Conservation (phyloP, 2,113 vertebrate species). For the Sialia sialis region DNA sequence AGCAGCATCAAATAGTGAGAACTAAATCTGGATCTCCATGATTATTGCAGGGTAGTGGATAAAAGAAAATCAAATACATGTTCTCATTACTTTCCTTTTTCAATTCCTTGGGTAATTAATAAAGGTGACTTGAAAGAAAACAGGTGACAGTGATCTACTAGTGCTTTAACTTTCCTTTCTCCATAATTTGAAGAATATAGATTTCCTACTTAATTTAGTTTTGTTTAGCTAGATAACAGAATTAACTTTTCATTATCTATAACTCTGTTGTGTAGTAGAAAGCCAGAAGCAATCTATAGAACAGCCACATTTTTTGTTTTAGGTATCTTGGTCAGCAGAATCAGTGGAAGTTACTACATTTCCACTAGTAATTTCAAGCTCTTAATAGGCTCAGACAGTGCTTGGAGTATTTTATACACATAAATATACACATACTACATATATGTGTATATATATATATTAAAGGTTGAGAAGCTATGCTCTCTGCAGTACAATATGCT, state of each 20-base stretch:
- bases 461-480: not conserved
- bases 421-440: not conserved
- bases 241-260: not conserved
- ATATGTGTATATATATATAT: not conserved
- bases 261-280: not conserved
- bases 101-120: not conserved
- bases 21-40: not conserved
- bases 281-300: not conserved
- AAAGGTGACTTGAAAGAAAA: not conserved
- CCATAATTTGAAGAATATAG: not conserved
- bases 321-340: not conserved
- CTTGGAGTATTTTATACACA: not conserved
- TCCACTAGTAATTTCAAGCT: not conserved
- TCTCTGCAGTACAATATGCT: not conserved
- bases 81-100: not conserved
- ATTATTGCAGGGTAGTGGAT: not conserved
- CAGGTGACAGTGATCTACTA: rapidly evolving
- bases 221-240: not conserved
- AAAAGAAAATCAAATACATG: not conserved
- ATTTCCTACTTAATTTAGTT: not conserved
- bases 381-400: not conserved
- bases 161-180: not conserved
- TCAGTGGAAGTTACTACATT: not conserved
- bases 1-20: not conserved
- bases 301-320: not conserved